These are phyloP conservation scores for Drosophila guanche DNA, from an alignment of 1,140 invertebrate genomes.

Conservation along the genomic window DNA sequence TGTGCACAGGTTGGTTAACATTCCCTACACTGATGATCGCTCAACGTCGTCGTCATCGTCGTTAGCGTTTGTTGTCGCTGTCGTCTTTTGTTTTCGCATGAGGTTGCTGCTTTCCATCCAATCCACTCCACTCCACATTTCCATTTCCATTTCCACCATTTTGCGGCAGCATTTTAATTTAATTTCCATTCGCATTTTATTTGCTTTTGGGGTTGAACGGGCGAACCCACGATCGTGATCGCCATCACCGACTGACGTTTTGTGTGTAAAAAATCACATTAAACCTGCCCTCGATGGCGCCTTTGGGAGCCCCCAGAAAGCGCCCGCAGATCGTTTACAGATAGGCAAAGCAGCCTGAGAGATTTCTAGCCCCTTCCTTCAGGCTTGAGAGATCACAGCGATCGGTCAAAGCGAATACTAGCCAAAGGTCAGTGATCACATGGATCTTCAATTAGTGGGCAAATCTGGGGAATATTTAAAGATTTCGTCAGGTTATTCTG, in stretches of 20 bases:
- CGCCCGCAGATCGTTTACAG: constrained; percentile 26
- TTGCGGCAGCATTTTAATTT: constrained; percentile 65
- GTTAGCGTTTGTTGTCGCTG: constrained; percentile 35
- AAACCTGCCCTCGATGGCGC: constrained; percentile 76
- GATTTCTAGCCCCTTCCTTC: constrained; percentile 4
- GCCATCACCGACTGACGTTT: constrained; percentile 16
- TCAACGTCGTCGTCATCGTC: constrained; percentile 52
- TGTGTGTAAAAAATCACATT: constrained; percentile 80
- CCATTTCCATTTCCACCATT: constrained; percentile 65
- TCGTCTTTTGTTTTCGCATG: constrained; percentile 60
- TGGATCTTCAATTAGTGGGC: too few relatives aligned
- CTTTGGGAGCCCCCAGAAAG: constrained; percentile 18
- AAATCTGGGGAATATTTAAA: too few relatives aligned
- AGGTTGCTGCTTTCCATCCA: constrained; percentile 23
- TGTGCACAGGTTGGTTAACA: constrained; percentile 9
- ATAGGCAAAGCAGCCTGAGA: constrained; percentile 38
- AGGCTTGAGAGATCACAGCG: constrained; percentile 16
- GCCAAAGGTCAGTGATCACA: too few relatives aligned
- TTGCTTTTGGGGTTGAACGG: constrained; percentile 40
- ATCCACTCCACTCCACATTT: constrained; percentile 25
- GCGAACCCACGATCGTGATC: constrained; percentile 29
- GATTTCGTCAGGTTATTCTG: too few relatives aligned
- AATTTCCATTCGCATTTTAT: constrained; percentile 70
- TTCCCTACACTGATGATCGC: constrained; percentile 56
- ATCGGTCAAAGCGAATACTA: neutral